Evolutionary conservation across 2,888 invertebrate species (phyloP).

Genomic region (Cheilosia impressa): DNA sequence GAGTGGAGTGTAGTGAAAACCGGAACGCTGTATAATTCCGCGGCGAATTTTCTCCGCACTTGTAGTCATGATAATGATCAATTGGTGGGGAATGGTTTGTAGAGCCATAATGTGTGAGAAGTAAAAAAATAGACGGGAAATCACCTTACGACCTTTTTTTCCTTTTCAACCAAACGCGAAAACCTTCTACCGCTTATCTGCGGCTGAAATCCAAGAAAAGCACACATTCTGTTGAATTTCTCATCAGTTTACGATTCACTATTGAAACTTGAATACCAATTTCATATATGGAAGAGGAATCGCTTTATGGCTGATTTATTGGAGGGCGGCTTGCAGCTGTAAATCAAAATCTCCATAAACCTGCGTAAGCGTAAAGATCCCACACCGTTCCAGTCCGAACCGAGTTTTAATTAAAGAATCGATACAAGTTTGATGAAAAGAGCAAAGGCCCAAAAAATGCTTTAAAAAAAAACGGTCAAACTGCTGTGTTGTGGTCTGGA

Average conservation of each 20-base stretch:
- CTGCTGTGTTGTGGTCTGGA: not conserved
- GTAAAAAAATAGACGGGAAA: constrained; percentile 9
- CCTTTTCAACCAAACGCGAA: constrained; percentile 1
- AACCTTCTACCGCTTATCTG: constrained; percentile 15
- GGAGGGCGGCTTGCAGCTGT: constrained; percentile 55
- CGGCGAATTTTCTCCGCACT: constrained; percentile 12
- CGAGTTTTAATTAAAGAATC: constrained; percentile 59
- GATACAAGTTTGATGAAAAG: constrained; percentile 24
- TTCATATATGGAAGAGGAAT: constrained; percentile 15
- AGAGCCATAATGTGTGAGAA: constrained; percentile 13
- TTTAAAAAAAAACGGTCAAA: not conserved
- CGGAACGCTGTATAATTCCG: constrained; percentile 13
- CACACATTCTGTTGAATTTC: constrained; percentile 40
- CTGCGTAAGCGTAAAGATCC: constrained; percentile 1
- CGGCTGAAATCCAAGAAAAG: constrained; percentile 30
- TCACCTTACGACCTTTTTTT: constrained; percentile 23
- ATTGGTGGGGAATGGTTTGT: not conserved
- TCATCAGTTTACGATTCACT: constrained; percentile 45
- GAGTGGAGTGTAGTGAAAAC: constrained; percentile 1
- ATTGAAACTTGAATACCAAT: constrained; percentile 17
- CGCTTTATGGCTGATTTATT: constrained; percentile 71
- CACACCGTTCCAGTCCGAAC: not conserved
- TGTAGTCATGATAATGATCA: constrained; percentile 6
- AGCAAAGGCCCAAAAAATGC: constrained; percentile 3
- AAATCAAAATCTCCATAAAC: constrained; percentile 47